Percentiles rank a stretch among this genome's conserved stretches.
Conservation (phyloP, 2,113 vertebrate genomes). For the Cinclus cinclus region DNA sequence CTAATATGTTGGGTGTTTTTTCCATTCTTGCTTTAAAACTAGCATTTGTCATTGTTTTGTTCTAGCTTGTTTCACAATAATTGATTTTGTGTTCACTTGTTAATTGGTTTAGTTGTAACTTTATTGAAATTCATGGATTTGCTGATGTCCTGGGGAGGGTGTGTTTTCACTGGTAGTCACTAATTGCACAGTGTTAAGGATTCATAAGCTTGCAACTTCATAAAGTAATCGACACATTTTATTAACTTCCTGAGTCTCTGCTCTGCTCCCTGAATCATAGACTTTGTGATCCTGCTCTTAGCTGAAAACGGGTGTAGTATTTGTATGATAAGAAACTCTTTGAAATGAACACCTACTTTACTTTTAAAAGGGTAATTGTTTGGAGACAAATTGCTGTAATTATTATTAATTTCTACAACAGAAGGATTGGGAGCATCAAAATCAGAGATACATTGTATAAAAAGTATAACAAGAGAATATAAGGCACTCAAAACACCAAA, state of each 20-base stretch:
- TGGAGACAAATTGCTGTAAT: neutral
- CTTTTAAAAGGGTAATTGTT: constrained; percentile 1
- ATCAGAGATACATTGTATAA: neutral
- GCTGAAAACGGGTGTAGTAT: constrained; percentile 2
- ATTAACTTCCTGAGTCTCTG: constrained; percentile 5
- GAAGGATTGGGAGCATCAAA: neutral
- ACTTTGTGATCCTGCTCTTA: neutral
- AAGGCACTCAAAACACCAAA: neutral
- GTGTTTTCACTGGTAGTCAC: constrained; percentile 21
- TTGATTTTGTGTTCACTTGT: constrained; percentile 54
- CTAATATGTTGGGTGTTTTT: neutral
- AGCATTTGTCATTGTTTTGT: constrained; percentile 28
- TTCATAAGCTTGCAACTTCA: constrained; percentile 40
- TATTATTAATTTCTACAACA: neutral
- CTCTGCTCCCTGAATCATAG: neutral
- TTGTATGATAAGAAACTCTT: neutral
- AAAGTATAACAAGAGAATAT: neutral
- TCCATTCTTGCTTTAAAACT: neutral
- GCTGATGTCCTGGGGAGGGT: constrained; percentile 45
- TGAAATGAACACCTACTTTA: neutral
- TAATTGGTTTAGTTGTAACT: constrained; percentile 52
- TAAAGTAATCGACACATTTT: constrained; percentile 58
- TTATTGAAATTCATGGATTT: constrained; percentile 60
- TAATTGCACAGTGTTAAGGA: constrained; percentile 44
- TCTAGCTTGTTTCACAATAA: constrained; percentile 30